Percentiles rank a stretch among this genome's conserved stretches.
phyloP scores from a whole-genome alignment of 2,797 vertebrate species.

The Sebastes cheni region DNA sequence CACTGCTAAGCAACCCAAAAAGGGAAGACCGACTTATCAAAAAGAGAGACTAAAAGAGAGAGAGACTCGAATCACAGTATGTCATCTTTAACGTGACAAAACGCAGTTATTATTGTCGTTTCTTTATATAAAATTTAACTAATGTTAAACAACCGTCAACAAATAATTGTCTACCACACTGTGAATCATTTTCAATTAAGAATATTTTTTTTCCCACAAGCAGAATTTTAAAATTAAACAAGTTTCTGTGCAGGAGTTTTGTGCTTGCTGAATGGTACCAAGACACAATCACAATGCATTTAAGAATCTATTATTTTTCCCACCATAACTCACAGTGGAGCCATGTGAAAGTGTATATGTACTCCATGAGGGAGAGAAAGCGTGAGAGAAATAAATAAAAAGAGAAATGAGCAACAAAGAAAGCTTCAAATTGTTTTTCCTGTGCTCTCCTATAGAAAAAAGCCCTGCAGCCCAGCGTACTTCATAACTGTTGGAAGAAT shows the following conservation, averaged over 20 bases:
- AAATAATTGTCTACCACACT: not conserved
- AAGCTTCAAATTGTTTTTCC: slow-evolving; percentile 25
- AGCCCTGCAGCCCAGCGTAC: slow-evolving; percentile 12
- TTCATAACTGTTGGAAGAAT: slow-evolving; percentile 35
- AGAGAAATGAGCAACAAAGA: slow-evolving; percentile 24
- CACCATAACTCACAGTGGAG: not conserved
- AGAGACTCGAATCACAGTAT: not conserved
- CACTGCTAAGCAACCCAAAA: not conserved
- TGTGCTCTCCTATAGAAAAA: slow-evolving; percentile 35
- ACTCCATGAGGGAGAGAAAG: not conserved
- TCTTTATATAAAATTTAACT: not conserved
- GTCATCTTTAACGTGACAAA: not conserved
- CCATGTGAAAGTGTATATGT: not conserved
- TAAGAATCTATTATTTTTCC: slow-evolving; percentile 12
- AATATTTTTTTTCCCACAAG: not conserved
- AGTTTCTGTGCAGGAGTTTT: not conserved
- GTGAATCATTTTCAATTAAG: not conserved
- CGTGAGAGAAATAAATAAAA: not conserved
- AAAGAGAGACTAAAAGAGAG: not conserved
- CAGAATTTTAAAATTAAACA: not conserved
- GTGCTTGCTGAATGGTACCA: not conserved
- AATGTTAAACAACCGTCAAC: not conserved
- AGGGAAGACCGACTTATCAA: not conserved
- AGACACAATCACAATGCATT: not conserved
- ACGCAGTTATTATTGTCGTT: not conserved